Base-by-base conservation (phyloP, 2,797 vertebrate genomes). In the Poecilia gillii region DNA sequence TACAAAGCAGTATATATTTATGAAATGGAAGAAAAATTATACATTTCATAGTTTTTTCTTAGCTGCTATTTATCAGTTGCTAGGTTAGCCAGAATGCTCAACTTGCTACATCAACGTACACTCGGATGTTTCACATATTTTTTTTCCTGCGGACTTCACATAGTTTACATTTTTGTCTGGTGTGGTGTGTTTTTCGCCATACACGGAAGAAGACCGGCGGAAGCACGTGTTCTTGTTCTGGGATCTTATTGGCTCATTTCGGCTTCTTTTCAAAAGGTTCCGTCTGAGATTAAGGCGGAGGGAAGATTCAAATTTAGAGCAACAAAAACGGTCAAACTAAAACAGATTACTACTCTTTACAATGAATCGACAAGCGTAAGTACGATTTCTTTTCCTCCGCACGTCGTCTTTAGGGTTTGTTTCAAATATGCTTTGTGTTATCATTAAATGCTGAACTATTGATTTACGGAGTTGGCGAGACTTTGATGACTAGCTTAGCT, bases 331-430 rank as follows among this genome's bases (percentile, higher is more conserved):
- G 73, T 33, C 47, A 51, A 89, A 51, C 20, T 14, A 36, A 51
- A 78, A 66, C 16, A 79, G 9, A 55, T 31, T 18, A 7, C 31
- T 8, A 6, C 31, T 6, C 23, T 57, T 0, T 14, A 89, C 68
- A 16, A 96, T 96, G 95, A 93, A 68, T 33, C 83, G 92, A 79
- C 95, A 93, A 81, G 80, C 59, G 96, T 96, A 79, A 95, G 96
- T 93, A 41, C 0, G 43, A 0, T 20, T 68, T 49, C 4, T 1
- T 25, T 2, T 68, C 0, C 23, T 13, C 6, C 4, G 14, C n/a
- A 0, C 0, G 6, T 47, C 1, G 4, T 0, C 0, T 39, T 20
- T 1, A 4, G 18, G 14, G 2, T 41, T 43, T 0, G 0, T 11
- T 28, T 2, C 0, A 0, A 12, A 20, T 0, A 14, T 0, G 0